Evolutionary conservation across 2,888 invertebrate genomes (phyloP).

Genomic region (Automeris io): DNA sequence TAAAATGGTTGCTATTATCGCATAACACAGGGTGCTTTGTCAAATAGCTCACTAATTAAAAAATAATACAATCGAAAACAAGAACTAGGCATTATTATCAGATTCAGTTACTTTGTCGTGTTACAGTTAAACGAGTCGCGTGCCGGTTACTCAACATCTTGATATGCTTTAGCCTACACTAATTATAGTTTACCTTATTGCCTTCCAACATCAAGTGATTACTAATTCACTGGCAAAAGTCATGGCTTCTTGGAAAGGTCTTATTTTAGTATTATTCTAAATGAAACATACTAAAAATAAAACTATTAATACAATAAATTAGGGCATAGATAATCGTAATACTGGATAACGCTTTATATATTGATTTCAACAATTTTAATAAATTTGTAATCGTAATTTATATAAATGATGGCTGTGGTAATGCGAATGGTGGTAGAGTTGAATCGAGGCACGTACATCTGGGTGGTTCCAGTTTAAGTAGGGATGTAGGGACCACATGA

Average conservation of each 20-base stretch:
- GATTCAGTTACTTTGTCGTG: slow-evolving; percentile 55
- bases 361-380: too few relatives aligned
- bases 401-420: too few relatives aligned
- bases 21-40: slow-evolving; percentile 3
- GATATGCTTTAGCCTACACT: slow-evolving; percentile 52
- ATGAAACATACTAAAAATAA: neutral
- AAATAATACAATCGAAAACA: slow-evolving; percentile 36
- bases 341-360: too few relatives aligned
- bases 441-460: too few relatives aligned
- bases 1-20: slow-evolving; percentile 5
- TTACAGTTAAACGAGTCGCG: slow-evolving; percentile 55
- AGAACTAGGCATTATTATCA: slow-evolving; percentile 39
- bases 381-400: too few relatives aligned
- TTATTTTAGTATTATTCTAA: neutral
- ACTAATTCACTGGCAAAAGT: slow-evolving; percentile 8
- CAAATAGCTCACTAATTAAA: slow-evolving; percentile 7
- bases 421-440: too few relatives aligned
- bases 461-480: too few relatives aligned
- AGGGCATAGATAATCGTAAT: too few relatives aligned
- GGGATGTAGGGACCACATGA: too few relatives aligned
- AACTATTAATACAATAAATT: too few relatives aligned
- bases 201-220: slow-evolving; percentile 19
- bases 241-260: neutral
- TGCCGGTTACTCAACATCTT: slow-evolving; percentile 52
- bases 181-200: slow-evolving; percentile 64